phyloP scores from a whole-genome alignment of 2,113 vertebrate species.

The Rhabdornis inornatus region DNA sequence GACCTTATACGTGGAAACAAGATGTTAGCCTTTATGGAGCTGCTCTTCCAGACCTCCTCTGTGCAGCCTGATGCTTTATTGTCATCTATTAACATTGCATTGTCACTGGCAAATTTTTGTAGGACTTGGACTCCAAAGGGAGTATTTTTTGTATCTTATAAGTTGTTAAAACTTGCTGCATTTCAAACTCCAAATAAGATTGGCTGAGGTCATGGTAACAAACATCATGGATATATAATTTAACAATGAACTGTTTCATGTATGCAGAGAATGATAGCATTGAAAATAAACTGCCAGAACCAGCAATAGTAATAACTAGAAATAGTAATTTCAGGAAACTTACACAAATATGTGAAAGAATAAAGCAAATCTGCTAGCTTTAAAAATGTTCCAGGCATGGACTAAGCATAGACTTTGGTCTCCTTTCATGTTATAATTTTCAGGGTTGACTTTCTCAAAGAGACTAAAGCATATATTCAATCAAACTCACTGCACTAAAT shows the following conservation, averaged over 20 bases:
- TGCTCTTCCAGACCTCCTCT: not conserved
- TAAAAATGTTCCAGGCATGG: not conserved
- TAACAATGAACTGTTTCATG: not conserved
- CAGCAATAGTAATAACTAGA: not conserved
- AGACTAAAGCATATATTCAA: conserved; percentile 38
- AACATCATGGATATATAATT: not conserved
- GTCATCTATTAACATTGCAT: not conserved
- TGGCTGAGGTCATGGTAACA: not conserved
- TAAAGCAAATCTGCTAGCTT: not conserved
- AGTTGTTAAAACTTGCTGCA: not conserved
- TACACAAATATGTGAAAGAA: not conserved
- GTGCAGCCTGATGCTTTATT: not conserved
- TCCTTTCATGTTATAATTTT: conserved; percentile 54
- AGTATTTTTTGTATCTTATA: not conserved
- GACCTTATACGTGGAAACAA: not conserved
- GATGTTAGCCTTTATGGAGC: not conserved
- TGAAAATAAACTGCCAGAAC: not conserved
- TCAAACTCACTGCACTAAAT: conserved; percentile 63
- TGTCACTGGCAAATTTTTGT: not conserved
- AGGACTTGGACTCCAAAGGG: not conserved
- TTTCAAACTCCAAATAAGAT: not conserved
- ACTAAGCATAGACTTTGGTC: conserved; percentile 4
- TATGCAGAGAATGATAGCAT: not conserved
- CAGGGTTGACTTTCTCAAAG: not conserved
- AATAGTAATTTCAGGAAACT: not conserved